Conservation (phyloP, 2,888 invertebrate species). For the Didymodactylos carnosus region DNA sequence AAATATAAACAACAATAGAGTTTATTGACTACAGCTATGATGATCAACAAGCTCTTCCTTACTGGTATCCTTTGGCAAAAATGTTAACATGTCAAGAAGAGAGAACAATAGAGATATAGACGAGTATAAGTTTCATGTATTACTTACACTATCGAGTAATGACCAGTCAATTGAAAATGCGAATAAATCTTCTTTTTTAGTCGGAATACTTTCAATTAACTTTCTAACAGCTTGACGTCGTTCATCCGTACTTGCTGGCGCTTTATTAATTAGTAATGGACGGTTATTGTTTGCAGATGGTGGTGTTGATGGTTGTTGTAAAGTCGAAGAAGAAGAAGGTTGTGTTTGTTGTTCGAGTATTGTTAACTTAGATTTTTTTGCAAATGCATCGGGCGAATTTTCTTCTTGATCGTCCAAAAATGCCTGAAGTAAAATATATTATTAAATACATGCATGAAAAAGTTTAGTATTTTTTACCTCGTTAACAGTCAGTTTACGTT, state of each 20-base stretch:
- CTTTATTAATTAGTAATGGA: slow-evolving; percentile 18
- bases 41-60: no score
- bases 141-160: slow-evolving; percentile 44
- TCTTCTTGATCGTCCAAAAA: not conserved
- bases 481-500: not conserved
- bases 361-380: not conserved
- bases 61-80: no score
- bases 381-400: not conserved
- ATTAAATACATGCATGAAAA: not conserved
- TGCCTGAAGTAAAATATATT: not conserved
- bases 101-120: slow-evolving; percentile 20
- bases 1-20: slow-evolving; percentile 28
- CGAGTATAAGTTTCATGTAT: not conserved
- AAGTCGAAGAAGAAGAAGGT: not conserved
- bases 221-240: slow-evolving; percentile 86
- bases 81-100: slow-evolving; percentile 3
- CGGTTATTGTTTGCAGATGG: slow-evolving; percentile 4
- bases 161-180: slow-evolving; percentile 78
- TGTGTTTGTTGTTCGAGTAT: not conserved
- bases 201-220: slow-evolving; percentile 92
- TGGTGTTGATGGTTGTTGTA: not conserved
- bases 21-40: not conserved
- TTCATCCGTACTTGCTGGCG: no score
- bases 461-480: not conserved
- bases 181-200: slow-evolving; percentile 84